phyloP scores from a whole-genome alignment of 2,888 invertebrate species.

The Cosmopolites sordidus region DNA sequence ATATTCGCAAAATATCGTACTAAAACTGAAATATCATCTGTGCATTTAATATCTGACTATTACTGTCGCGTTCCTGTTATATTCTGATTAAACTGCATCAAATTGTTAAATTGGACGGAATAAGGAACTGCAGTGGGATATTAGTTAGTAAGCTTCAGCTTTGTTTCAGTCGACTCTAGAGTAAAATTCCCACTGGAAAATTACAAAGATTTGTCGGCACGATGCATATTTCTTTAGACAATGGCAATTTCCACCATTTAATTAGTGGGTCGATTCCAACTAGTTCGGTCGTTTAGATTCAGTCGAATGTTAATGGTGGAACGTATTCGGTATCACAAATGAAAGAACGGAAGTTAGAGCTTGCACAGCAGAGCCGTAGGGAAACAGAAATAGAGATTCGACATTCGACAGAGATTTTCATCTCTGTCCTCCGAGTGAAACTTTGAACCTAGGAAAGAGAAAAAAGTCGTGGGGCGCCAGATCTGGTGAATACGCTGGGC shows the following conservation, averaged over 20 bases:
- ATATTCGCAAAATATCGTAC: no score
- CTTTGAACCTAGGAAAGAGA: no score
- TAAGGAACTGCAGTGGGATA: constrained; percentile 12
- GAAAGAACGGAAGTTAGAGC: not conserved
- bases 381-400: no score
- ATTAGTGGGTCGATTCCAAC: constrained; percentile 4
- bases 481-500: no score
- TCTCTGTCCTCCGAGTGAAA: no score
- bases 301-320: not conserved
- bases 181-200: constrained; percentile 5
- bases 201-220: constrained; percentile 13
- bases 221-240: constrained; percentile 12
- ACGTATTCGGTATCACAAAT: not conserved
- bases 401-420: no score
- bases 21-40: no score
- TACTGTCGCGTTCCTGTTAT: not conserved
- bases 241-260: constrained; percentile 6
- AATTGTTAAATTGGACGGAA: constrained; percentile 15
- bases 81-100: constrained; percentile 6
- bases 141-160: not conserved
- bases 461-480: no score
- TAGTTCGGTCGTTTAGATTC: not conserved
- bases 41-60: no score
- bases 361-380: no score
- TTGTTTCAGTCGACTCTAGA: constrained; percentile 6